Percentiles rank a stretch among this genome's conserved stretches.
Evolutionary conservation across 2,113 vertebrate genomes (phyloP).

Genomic region (Pontoporia blainvillei): DNA sequence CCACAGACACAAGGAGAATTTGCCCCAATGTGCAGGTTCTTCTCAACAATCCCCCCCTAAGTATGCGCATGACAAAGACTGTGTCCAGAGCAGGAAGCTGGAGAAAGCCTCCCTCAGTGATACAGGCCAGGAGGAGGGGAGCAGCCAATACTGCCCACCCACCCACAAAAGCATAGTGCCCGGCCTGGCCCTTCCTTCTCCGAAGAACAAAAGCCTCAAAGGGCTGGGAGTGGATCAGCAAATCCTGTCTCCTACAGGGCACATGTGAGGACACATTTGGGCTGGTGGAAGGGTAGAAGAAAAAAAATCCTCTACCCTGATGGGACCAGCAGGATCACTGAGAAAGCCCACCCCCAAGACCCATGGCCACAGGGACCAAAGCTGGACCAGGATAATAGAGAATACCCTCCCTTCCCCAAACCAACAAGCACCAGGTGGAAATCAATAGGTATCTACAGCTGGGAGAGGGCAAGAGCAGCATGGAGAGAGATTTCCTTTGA

Average conservation of each 20-base stretch:
- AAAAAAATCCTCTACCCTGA: background rate
- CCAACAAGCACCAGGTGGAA: background rate
- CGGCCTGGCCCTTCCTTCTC: background rate
- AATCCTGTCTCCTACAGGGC: background rate
- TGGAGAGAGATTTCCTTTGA: background rate
- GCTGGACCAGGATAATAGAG: background rate
- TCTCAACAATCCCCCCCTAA: background rate
- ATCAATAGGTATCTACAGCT: background rate
- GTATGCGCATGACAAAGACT: background rate
- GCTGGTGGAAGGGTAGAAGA: background rate
- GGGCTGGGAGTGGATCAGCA: background rate
- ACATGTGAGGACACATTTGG: background rate
- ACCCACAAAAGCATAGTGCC: background rate
- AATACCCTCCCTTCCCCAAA: background rate
- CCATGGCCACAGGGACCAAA: background rate
- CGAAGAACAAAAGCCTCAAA: background rate
- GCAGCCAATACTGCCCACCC: fast-evolving
- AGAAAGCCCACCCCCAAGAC: background rate
- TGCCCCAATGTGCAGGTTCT: background rate
- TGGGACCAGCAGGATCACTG: background rate
- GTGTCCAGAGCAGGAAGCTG: background rate
- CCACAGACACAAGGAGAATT: background rate
- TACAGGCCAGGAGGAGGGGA: background rate
- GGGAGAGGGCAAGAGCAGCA: background rate
- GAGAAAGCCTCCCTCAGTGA: background rate